Base-by-base conservation (phyloP, 1,140 invertebrate species). In the Drosophila malerkotliana region DNA sequence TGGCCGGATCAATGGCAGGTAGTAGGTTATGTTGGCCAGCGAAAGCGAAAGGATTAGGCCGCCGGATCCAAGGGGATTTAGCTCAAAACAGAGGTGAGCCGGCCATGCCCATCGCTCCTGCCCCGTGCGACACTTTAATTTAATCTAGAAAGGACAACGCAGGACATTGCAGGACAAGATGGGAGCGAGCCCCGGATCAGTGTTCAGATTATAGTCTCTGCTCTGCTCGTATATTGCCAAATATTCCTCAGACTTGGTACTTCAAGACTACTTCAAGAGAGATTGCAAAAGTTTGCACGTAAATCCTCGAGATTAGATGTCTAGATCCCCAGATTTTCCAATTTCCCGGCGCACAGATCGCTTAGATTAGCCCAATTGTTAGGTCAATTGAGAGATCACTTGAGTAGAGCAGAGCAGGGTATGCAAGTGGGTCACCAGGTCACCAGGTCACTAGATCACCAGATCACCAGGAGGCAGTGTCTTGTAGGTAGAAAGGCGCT, bases 71-170 rank as follows among this genome's bases (percentile, higher is more conserved):
- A 30, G 49, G 32, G 68, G 81, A 85, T 87, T 85, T 81, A 85
- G 78, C 58, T 52, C 57, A 60, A 60, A 60, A 75, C 53, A 71
- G 62, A 63, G 60, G 55, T 79, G 57, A 60, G 59, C 60, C 58
- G 48, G 18, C 28, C 53, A 62, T 39, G 66, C 57, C 57, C 60
- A 64, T 48, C 56, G 30, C 56, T 15, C 45, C 57, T 61, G 60
- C 64, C 47, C 49, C 66, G 21, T 87, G 82, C 85, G 75, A 90
- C 87, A 85, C 84, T 90, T 79, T 90, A 90, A 90, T 90, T 90
- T 90, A 90, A 90, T 90, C 87, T 90, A 49, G 26, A 81, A 37
- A 37, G 34, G 34, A 9, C 34, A 37, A 32, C 10, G 34, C 34
- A 37, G 10, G 34, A 37, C 34, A 28, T n/a, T 1, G 1, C 39